Evolutionary conservation across 2,113 vertebrate species (phyloP).

Genomic region (Pelecanus crispus): DNA sequence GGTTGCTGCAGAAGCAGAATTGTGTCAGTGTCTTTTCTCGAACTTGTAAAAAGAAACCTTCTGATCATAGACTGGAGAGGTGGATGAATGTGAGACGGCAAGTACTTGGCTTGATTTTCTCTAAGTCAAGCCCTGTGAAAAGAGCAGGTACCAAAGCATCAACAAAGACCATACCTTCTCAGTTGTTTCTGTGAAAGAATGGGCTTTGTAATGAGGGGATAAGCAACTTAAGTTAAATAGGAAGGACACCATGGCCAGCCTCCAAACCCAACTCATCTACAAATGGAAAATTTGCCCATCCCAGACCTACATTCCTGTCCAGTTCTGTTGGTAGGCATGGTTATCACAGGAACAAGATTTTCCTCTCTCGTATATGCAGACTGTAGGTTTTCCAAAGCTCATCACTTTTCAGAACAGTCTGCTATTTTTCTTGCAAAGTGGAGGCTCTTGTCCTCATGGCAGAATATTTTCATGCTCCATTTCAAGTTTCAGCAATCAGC

Average conservation of each 20-base stretch:
- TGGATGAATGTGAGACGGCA: not conserved
- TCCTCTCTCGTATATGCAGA: not conserved
- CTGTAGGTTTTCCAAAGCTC: not conserved
- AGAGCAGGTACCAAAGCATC: not conserved
- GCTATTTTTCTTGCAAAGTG: not conserved
- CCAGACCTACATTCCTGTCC: not conserved
- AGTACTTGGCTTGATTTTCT: conserved; percentile 1
- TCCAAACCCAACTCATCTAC: not conserved
- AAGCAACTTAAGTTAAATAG: not conserved
- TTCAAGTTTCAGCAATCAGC: conserved; percentile 7
- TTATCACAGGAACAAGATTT: not conserved
- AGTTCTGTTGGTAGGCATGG: not conserved
- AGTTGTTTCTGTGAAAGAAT: not conserved
- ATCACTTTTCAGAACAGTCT: not conserved
- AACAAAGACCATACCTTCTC: not conserved
- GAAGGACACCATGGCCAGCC: not conserved
- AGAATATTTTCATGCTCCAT: not conserved
- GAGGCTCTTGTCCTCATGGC: not conserved
- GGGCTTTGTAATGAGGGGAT: not conserved
- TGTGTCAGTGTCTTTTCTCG: not conserved
- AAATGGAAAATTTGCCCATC: not conserved
- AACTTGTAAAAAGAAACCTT: not conserved
- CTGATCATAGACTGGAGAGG: not conserved
- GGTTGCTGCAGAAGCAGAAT: not conserved
- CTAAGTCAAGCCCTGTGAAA: not conserved